phyloP scores from a whole-genome alignment of 2,113 vertebrate species.

The Antechinus flavipes region DNA sequence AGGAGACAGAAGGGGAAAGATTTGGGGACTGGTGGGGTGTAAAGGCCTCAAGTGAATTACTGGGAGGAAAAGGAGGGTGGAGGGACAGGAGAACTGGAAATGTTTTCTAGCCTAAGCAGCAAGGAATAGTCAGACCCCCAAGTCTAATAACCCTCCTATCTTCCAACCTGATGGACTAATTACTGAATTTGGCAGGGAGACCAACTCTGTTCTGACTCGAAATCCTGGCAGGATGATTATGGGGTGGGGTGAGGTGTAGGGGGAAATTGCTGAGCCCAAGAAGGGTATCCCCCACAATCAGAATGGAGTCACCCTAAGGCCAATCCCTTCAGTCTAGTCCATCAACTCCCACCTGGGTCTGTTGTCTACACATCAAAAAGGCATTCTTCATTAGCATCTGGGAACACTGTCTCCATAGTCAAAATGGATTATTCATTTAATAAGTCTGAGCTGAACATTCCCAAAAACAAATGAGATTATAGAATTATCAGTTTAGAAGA shows the following conservation, averaged over 20 bases:
- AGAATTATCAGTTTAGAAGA: constrained; percentile 45
- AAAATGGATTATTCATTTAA: constrained; percentile 31
- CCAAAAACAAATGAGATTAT: constrained; percentile 17
- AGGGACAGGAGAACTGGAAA: neutral
- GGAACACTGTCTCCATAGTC: neutral
- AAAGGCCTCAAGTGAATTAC: constrained; percentile 35
- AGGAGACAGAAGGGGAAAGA: constrained; percentile 56
- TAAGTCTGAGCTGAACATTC: constrained; percentile 1
- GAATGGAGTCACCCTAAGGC: neutral
- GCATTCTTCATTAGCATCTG: constrained; percentile 5
- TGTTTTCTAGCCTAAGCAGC: constrained; percentile 9
- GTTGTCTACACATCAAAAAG: neutral
- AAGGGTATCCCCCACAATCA: neutral
- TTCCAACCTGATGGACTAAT: neutral
- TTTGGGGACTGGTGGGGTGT: neutral
- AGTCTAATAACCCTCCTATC: neutral
- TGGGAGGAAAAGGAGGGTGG: constrained; percentile 1
- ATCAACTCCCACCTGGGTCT: constrained; percentile 4
- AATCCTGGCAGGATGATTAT: neutral
- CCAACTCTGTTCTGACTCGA: neutral
- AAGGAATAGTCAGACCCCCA: neutral
- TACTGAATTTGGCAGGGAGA: constrained; percentile 3
- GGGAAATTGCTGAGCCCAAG: neutral
- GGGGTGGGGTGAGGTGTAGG: neutral
- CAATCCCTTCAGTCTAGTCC: constrained; percentile 5